Conservation (phyloP, 2,888 invertebrate genomes). For the Copidosoma aretas region DNA sequence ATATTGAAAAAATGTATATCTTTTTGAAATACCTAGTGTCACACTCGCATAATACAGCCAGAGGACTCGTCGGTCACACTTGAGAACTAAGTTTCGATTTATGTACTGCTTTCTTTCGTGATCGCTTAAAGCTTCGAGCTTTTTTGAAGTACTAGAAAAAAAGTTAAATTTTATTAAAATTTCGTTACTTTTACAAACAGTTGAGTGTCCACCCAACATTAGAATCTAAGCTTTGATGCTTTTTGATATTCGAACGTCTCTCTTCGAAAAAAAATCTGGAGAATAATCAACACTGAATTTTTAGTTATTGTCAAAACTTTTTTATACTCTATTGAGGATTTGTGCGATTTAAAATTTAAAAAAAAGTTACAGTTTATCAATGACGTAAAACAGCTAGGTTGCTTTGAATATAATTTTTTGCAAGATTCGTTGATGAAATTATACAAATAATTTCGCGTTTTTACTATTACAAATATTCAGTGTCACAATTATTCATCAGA, state of each 20-base stretch:
- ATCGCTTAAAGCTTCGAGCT: slow-evolving; percentile 36
- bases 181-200: slow-evolving; percentile 8
- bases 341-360: too few species aligned
- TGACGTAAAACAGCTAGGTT: not conserved
- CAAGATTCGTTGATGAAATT: not conserved
- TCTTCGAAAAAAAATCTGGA: not conserved
- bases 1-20: slow-evolving; percentile 21
- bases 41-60: slow-evolving; percentile 25
- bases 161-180: slow-evolving; percentile 34
- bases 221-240: slow-evolving; percentile 12
- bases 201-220: slow-evolving; percentile 12
- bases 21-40: slow-evolving; percentile 34
- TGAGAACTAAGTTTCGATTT: slow-evolving; percentile 31
- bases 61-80: slow-evolving; percentile 33
- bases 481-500: slow-evolving; percentile 15
- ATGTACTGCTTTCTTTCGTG: slow-evolving; percentile 34
- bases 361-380: not conserved
- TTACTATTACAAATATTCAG: too few species aligned
- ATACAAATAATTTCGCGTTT: too few species aligned
- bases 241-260: slow-evolving; percentile 3
- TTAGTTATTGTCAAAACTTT: not conserved
- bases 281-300: slow-evolving; percentile 19
- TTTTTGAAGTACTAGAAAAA: slow-evolving; percentile 39
- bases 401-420: too few species aligned
- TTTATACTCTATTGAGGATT: too few species aligned